Percentiles rank a stretch among this genome's conserved stretches.
Conservation (phyloP, 2,113 vertebrate species). For the Panthera leo region DNA sequence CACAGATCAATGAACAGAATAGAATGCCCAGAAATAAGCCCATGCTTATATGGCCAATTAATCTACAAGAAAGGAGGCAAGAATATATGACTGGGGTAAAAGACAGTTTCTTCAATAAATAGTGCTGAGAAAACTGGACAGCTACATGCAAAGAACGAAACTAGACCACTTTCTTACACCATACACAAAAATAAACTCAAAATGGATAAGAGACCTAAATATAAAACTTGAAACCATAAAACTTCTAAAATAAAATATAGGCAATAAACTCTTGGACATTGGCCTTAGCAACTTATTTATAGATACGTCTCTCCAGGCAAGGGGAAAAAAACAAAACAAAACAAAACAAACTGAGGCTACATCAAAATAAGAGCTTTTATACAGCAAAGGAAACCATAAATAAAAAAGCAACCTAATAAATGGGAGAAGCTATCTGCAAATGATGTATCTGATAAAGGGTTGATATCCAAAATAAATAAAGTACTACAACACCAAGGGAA, state of each 20-base stretch:
- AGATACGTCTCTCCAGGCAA: neutral
- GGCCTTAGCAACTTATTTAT: neutral
- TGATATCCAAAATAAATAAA: neutral
- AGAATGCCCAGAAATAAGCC: neutral
- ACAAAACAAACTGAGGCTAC: neutral
- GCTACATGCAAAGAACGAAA: neutral
- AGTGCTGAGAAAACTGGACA: neutral
- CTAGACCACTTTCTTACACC: neutral
- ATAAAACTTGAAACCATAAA: neutral
- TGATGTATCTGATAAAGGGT: neutral
- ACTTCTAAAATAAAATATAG: neutral
- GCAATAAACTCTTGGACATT: neutral
- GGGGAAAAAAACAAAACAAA: neutral
- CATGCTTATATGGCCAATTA: neutral
- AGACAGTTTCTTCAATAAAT: neutral
- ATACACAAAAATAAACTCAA: neutral
- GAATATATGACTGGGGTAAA: neutral
- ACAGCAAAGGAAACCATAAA: neutral
- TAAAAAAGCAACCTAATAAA: neutral
- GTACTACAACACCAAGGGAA: neutral
- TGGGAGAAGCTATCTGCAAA: neutral
- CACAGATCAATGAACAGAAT: neutral
- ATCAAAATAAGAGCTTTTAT: neutral
- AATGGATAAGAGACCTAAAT: neutral
- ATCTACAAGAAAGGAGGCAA: neutral